phyloP scores from a whole-genome alignment of 2,888 invertebrate genomes.

The Melieria omissa region DNA sequence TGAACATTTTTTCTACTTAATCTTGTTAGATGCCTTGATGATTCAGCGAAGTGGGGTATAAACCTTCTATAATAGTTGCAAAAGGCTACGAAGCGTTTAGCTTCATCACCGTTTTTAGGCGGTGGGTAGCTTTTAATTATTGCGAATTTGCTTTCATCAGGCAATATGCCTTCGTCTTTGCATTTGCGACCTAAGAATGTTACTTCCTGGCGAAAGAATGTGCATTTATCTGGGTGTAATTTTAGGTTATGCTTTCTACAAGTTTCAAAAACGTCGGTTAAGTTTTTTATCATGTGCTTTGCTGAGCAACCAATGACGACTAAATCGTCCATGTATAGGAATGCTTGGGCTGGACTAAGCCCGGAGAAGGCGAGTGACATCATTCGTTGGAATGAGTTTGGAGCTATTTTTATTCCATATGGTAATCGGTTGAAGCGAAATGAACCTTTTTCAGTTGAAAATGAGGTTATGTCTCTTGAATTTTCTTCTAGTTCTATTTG shows the following conservation, averaged over 20 bases:
- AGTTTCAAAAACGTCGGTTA: constrained; percentile 22
- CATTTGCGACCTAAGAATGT: constrained; percentile 39
- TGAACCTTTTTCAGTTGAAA: not conserved
- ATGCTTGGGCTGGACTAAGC: constrained; percentile 40
- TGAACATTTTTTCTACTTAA: constrained; percentile 24
- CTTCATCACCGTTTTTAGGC: too few relatives aligned
- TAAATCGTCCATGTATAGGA: constrained; percentile 47
- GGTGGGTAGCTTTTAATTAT: constrained; percentile 32
- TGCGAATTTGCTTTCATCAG: constrained; percentile 28
- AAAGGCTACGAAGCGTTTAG: too few relatives aligned
- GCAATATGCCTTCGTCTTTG: too few relatives aligned
- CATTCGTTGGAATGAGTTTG: constrained; percentile 48
- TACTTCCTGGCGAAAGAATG: constrained; percentile 43
- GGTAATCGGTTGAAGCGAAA: constrained; percentile 45
- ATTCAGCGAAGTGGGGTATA: constrained; percentile 28
- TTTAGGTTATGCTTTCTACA: constrained; percentile 36
- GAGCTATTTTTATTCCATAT: constrained; percentile 45
- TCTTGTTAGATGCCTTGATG: constrained; percentile 11
- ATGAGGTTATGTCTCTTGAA: not conserved
- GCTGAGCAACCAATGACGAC: constrained; percentile 45
- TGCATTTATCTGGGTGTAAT: constrained; percentile 44
- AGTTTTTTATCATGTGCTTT: constrained; percentile 34
- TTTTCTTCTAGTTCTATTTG: constrained; percentile 30
- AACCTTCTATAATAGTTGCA: constrained; percentile 20
- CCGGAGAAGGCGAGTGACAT: constrained; percentile 47